These are phyloP conservation scores for Morone saxatilis DNA, from an alignment of 2,113 vertebrate genomes.

Conservation along the genomic window DNA sequence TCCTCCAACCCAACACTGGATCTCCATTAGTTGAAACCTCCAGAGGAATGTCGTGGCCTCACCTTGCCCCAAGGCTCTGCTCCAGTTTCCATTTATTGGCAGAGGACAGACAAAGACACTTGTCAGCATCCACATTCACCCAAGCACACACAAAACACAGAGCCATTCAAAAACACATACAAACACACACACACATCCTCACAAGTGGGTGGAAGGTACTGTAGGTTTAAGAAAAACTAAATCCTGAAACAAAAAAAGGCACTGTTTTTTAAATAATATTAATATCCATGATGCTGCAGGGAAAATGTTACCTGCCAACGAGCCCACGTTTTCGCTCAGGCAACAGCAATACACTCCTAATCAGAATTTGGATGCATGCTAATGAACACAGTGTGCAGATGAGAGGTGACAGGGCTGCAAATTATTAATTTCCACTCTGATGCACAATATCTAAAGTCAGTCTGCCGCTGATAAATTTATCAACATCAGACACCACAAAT, in stretches of 20 bases:
- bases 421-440: slow-evolving; percentile 55
- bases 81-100: slow-evolving; percentile 70
- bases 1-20: slow-evolving; percentile 63
- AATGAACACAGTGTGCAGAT: slow-evolving; percentile 30
- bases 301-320: slow-evolving; percentile 62
- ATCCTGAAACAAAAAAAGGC: slow-evolving; percentile 12
- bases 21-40: slow-evolving; percentile 77
- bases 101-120: slow-evolving; percentile 76
- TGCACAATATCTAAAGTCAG: slow-evolving; percentile 47
- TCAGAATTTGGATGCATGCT: slow-evolving; percentile 40
- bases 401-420: slow-evolving; percentile 50
- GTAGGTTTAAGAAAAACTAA: slow-evolving; percentile 5
- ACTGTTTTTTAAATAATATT: slow-evolving; percentile 46
- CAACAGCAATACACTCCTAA: slow-evolving; percentile 22
- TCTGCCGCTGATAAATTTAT: slow-evolving; percentile 57
- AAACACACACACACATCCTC: background rate
- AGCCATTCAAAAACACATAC: background rate
- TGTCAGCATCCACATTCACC: slow-evolving; percentile 68
- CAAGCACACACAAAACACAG: slow-evolving; percentile 12
- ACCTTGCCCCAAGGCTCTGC: slow-evolving; percentile 75
- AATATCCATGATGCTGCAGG: slow-evolving; percentile 53
- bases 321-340: slow-evolving; percentile 51
- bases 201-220: slow-evolving; percentile 28
- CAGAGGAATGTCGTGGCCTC: slow-evolving; percentile 64
- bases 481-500: slow-evolving; percentile 62